These are phyloP conservation scores for Gibbula magus DNA, from an alignment of 2,888 invertebrate genomes.

Conservation along the genomic window DNA sequence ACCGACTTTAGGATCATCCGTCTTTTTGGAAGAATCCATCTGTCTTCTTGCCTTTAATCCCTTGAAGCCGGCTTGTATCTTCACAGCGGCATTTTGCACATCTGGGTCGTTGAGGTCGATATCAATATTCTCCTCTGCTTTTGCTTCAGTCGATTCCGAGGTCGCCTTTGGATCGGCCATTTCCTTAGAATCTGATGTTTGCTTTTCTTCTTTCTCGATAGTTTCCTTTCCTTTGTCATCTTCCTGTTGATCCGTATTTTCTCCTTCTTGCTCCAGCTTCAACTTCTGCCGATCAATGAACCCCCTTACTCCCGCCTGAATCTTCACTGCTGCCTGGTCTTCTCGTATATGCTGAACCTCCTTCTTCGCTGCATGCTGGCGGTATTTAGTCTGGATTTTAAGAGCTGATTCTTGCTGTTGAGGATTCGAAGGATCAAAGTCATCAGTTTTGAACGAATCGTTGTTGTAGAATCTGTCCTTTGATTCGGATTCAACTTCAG, in stretches of 20 bases:
- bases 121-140: not conserved
- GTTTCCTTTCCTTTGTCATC: not conserved
- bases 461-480: not conserved
- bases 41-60: not conserved
- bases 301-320: not conserved
- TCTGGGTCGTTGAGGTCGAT: constrained; percentile 20
- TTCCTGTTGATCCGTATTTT: not conserved
- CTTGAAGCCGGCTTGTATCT: not conserved
- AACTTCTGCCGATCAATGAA: not conserved
- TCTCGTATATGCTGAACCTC: not conserved
- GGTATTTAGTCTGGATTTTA: not conserved
- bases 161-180: not conserved
- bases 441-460: not conserved
- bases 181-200: not conserved
- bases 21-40: too few relatives aligned
- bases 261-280: not conserved
- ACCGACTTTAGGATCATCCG: too few relatives aligned
- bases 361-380: not conserved
- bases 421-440: not conserved
- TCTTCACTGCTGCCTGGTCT: not conserved
- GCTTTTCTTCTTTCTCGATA: not conserved
- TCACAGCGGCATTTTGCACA: constrained; percentile 22
- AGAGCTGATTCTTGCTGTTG: not conserved
- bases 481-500: not conserved
- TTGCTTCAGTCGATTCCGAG: not conserved